Conservation (phyloP, 2,888 invertebrate genomes). For the Pristionchus arcanus region DNA sequence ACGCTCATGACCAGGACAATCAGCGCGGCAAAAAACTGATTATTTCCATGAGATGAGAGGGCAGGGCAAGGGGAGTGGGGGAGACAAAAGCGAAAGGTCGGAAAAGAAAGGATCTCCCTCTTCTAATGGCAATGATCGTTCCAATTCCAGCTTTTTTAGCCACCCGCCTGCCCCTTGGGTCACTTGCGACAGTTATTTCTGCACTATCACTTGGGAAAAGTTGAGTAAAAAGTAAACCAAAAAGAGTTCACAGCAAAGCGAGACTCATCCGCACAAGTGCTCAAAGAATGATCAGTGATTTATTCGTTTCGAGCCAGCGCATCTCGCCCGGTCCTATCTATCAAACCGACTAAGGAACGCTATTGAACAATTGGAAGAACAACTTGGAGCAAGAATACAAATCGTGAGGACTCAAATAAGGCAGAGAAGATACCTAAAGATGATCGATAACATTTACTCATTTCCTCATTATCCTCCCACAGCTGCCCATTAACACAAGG, state of each 20-base stretch:
- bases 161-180: neutral
- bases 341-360: neutral
- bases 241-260: too few relatives aligned
- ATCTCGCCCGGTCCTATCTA: too few relatives aligned
- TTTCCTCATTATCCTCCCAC: neutral
- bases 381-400: neutral
- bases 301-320: too few relatives aligned
- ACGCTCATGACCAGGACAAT: neutral
- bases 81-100: slow-evolving; percentile 27
- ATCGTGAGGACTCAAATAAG: neutral
- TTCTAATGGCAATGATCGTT: neutral
- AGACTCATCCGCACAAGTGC: too few relatives aligned
- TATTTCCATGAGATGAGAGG: neutral
- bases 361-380: neutral
- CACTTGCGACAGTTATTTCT: slow-evolving; percentile 11
- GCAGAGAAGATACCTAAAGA: neutral
- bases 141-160: slow-evolving; percentile 37
- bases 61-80: neutral
- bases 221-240: neutral
- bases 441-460: neutral
- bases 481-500: neutral
- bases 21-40: slow-evolving; percentile 45
- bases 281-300: too few relatives aligned
- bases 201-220: neutral
- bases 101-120: neutral